phyloP scores from a whole-genome alignment of 2,888 invertebrate species.

The Lepidocyrtinus sp. region DNA sequence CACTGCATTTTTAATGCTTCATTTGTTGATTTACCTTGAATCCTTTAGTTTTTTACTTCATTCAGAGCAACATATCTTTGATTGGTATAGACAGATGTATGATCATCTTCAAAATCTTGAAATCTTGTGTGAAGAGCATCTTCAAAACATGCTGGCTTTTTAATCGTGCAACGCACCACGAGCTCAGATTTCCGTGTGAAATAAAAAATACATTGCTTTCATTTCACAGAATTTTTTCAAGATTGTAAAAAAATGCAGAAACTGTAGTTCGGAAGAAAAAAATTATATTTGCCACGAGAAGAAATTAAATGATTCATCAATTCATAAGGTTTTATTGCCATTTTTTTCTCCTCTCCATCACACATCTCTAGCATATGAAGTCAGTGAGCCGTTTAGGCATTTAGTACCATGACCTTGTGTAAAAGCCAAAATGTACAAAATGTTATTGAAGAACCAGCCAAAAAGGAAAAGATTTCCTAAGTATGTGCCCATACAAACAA shows the following conservation, averaged over 20 bases:
- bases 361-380: neutral
- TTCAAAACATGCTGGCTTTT: neutral
- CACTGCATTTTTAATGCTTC: too few species aligned
- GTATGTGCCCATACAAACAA: neutral
- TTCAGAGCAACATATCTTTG: too few species aligned
- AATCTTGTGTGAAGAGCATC: too few species aligned
- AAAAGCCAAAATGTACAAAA: constrained; percentile 34
- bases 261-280: neutral
- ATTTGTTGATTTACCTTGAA: neutral
- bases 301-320: constrained; percentile 29
- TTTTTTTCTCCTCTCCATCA: constrained; percentile 8
- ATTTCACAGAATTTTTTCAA: neutral
- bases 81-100: too few species aligned
- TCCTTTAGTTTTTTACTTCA: too few species aligned
- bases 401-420: constrained; percentile 45
- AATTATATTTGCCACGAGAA: neutral
- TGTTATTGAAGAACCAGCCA: constrained; percentile 17
- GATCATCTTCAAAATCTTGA: too few species aligned
- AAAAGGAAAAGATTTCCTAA: neutral
- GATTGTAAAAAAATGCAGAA: neutral
- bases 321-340: constrained; percentile 17
- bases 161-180: constrained; percentile 5
- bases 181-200: constrained; percentile 18
- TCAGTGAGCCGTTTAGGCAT: constrained; percentile 29
- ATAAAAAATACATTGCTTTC: constrained; percentile 12